Evolutionary conservation across 2,113 vertebrate species (phyloP), one percentile per base, ranked within the genome.

Genomic region (Rhabdornis inornatus): DNA sequence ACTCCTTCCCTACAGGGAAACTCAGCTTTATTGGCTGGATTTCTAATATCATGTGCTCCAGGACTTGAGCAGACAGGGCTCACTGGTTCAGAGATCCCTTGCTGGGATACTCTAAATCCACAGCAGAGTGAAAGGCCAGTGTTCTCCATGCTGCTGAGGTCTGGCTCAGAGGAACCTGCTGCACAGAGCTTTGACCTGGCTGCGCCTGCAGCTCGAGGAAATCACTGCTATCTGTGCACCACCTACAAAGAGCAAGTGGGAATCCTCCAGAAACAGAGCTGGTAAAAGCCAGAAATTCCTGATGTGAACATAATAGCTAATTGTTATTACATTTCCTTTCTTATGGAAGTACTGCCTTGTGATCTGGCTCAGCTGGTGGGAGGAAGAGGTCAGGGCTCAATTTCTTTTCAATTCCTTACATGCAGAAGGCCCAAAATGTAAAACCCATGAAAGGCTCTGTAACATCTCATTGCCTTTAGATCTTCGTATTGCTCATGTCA

Each of bases 321-420:
- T 49, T 49, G 35, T 35, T 70, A 17, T 5, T 47, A 7, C 8
- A 3, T 75, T 65, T 57, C 31, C n/a, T 44, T 52, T 49, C 24
- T 23, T 28, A 9, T 45, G 39, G 78, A 88, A 56, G 69, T 59
- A 13, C 23, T 42, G 40, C 55, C 45, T 82, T 78, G 31, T 70
- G 55, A 22, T 35, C 47, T 80, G 37, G 17, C 37, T 66, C n/a
- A n/a, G 47, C 33, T 30, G 27, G n/a, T 15, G 37, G 25, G 21
- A 60, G 56, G 27, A 55, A 18, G 20, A 55, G 42, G 55, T 76
- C 30, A 42, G 2, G 5, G 27, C 76, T 60, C 23, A 14, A 1
- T 42, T 82, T 68, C 35, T 35, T 2, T 35, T 50, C 39, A 11
- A 30, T 24, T 85, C 53, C 30, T 68, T 27, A 27, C 0, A 0